phyloP scores from a whole-genome alignment of 2,888 invertebrate genomes.

The Amblyjoppa fuscipennis region DNA sequence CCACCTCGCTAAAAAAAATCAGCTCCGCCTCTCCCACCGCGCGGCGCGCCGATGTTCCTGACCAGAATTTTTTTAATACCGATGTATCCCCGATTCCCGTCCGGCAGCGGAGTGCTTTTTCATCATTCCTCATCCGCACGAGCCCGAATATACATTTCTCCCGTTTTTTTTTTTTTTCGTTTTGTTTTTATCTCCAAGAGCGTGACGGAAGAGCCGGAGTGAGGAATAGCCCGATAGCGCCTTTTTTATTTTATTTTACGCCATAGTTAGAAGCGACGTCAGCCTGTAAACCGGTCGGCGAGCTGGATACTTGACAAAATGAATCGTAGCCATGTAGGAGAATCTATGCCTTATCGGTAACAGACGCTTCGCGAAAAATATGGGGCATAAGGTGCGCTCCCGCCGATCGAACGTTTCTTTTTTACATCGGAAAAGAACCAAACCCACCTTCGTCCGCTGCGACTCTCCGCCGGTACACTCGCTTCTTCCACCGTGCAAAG shows the following conservation, averaged over 20 bases:
- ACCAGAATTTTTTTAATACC: slow-evolving; percentile 41
- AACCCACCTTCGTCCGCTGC: neutral
- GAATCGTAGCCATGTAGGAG: slow-evolving; percentile 52
- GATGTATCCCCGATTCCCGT: slow-evolving; percentile 15
- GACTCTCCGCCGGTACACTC: neutral
- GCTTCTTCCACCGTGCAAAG: slow-evolving; percentile 26
- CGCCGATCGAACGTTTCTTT: slow-evolving; percentile 20
- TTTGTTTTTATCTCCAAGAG: neutral
- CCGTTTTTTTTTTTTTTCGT: neutral
- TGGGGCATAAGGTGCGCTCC: slow-evolving; percentile 59
- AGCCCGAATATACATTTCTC: neutral
- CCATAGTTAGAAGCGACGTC: slow-evolving; percentile 37
- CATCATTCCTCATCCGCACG: slow-evolving; percentile 17
- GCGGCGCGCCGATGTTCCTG: slow-evolving; percentile 23
- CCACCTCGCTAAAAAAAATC: slow-evolving; percentile 36
- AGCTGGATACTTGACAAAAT: slow-evolving; percentile 53
- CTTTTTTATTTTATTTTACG: slow-evolving; percentile 17
- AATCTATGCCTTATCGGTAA: slow-evolving; percentile 50
- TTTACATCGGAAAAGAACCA: slow-evolving; percentile 6
- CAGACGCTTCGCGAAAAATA: slow-evolving; percentile 55
- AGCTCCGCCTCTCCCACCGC: neutral
- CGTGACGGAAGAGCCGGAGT: neutral
- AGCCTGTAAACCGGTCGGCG: neutral
- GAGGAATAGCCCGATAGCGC: slow-evolving; percentile 22
- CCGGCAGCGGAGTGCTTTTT: neutral